Conservation (phyloP, 2,888 invertebrate genomes). For the Drosophila tanythrix region DNA sequence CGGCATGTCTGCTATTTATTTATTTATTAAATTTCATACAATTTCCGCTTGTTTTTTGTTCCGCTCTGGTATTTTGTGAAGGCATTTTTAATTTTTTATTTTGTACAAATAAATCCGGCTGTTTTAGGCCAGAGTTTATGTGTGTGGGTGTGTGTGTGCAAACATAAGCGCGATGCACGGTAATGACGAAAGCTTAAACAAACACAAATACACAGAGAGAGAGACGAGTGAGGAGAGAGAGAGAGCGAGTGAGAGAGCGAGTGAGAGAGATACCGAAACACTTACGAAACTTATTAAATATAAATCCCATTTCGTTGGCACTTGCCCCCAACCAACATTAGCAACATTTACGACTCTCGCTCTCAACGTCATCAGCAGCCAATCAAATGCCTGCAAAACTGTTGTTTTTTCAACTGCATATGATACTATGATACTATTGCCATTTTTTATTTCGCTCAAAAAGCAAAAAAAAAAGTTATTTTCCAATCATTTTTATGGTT, state of each 20-base stretch:
- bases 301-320: slow-evolving; percentile 51
- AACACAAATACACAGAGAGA: slow-evolving; percentile 17
- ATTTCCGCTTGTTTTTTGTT: slow-evolving; percentile 34
- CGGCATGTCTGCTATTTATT: slow-evolving; percentile 54
- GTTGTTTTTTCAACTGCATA: slow-evolving; percentile 17
- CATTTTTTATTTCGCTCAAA: background rate
- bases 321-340: slow-evolving; percentile 2
- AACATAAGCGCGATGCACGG: slow-evolving; percentile 42
- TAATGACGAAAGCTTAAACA: slow-evolving; percentile 42
- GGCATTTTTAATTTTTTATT: slow-evolving; percentile 66
- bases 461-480: background rate
- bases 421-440: slow-evolving; percentile 22
- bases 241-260: background rate
- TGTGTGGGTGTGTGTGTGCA: slow-evolving; percentile 17
- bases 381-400: slow-evolving; percentile 45
- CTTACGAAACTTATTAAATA: slow-evolving; percentile 55
- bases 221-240: background rate
- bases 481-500: background rate
- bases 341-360: slow-evolving; percentile 23
- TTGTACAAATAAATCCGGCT: slow-evolving; percentile 51
- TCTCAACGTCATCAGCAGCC: slow-evolving; percentile 36
- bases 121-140: background rate
- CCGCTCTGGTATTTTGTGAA: slow-evolving; percentile 52
- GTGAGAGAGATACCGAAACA: slow-evolving; percentile 40
- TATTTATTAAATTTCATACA: slow-evolving; percentile 61